Base-by-base conservation (phyloP, 1,140 invertebrate genomes). In the Atta texana region DNA sequence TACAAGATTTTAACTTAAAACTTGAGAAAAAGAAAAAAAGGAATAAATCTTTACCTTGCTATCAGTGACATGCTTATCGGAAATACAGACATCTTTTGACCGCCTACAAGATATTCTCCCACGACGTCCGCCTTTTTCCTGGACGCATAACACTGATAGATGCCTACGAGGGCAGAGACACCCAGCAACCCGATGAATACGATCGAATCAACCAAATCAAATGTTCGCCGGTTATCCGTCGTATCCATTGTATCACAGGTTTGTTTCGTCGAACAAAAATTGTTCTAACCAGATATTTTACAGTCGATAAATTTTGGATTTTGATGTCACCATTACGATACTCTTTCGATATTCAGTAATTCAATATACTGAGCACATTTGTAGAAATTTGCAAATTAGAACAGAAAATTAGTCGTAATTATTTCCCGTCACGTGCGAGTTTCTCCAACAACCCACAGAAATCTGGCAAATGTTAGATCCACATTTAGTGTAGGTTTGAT, bases 1-100 rank as follows among this genome's bases (percentile, higher is more conserved):
- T 76, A 18, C 2, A 68, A 66, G n/a, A 31, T 4, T 59, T 39
- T 31, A 74, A 18, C 4, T 61, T 61, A 2, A 74, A 66, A 51
- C 2, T 18, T 21, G 24, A n/a, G 18, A 0, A 8, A 74, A 21
- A 69, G 16, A 31, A 10, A 71, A n/a, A 39, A 21, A 39, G 5
- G 1, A 18, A 34, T 64, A 51, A 51, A 77, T 69, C 72, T 63
- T 92, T 92, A 96, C 96, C 96, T 97, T 44, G 97, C 96, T 53
- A 97, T 95, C 21, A 97, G 88, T 0, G 97, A 97, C 93, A 97
- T 96, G 57, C 96, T 96, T 74, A 97, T 96, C 0, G 97, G 97
- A 77, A 97, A 95, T 6, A 96, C 95, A 49, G 96, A 95, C 96
- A 97, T 96, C 39, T 95, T 95, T 71, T 96, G 96, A n/a, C 96